Evolutionary conservation across 2,113 vertebrate species (phyloP), one percentile per base, ranked within the genome.

Genomic region (Cyphomyrus discorhynchus): DNA sequence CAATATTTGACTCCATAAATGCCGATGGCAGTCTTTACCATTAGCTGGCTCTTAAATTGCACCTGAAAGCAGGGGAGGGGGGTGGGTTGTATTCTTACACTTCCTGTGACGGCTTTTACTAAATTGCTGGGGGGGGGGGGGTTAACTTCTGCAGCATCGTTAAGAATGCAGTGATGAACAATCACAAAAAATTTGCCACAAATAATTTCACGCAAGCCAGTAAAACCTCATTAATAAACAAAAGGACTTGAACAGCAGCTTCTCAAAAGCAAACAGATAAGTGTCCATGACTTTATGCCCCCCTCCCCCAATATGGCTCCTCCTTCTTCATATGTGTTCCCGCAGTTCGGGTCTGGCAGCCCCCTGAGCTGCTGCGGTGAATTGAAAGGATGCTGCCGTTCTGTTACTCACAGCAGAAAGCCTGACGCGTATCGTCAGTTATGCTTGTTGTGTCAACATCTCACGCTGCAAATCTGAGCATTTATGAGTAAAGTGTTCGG

Each of bases 1-100:
- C 21, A 62, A 88, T 58, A 88, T 24, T n/a, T 66, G 52, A 88
- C 56, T 62, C 35, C 24, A 88, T 88, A 88, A 88, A 88, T 88
- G 49, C 52, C 17, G 31, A 62, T 88, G 56, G 85, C 21, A n/a
- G 35, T 27, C 56, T 0, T 66, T 45, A 17, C 35, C 46, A 5
- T 42, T 45, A 35, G 21, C 35, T 58, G 86, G 52, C 24, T 27
- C 84, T 86, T 86, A 46, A 49, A 50, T 46, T 24, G 83, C 46
- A 49, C 42, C 83, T 35, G 85, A 87, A 87, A 56, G 47, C 4
- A 9, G 24, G 45, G 21, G 15, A 4, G 21, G 47, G 50, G 84
- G 9, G 1, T 50, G 10, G 84, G 15, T 50, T 50, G 45, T 27
- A 10, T 49, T 49, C 46, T 49, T 13, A 87, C 2, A 87, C 50